These are phyloP conservation scores for Lycocorax pyrrhopterus DNA, from an alignment of 2,113 vertebrate species.

Conservation along the genomic window DNA sequence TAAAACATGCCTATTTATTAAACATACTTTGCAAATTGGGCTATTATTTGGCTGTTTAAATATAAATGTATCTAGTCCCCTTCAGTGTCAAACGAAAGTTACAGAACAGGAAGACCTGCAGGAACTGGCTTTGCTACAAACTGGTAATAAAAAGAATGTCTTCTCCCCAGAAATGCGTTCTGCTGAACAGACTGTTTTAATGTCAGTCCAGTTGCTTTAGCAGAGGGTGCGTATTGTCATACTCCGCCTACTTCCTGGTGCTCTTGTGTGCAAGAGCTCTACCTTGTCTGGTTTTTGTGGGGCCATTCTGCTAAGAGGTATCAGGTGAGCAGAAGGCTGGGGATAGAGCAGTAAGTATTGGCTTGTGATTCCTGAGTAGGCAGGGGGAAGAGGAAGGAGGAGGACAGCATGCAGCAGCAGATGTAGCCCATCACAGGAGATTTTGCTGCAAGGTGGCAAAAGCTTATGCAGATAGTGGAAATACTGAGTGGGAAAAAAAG, in stretches of 20 bases:
- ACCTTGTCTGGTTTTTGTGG: slow-evolving; percentile 14
- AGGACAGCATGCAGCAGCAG: slow-evolving; percentile 3
- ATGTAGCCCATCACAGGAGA: slow-evolving; percentile 49
- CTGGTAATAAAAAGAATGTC: not conserved
- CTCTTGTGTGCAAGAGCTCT: not conserved
- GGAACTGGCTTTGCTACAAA: not conserved
- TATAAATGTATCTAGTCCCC: not conserved
- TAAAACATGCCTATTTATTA: not conserved
- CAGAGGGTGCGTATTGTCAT: not conserved
- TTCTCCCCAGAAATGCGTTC: not conserved
- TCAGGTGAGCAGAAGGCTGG: slow-evolving; percentile 33
- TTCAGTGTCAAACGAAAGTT: not conserved
- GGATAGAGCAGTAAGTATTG: not conserved
- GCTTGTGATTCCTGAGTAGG: not conserved
- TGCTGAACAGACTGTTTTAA: not conserved
- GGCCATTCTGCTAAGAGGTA: slow-evolving; percentile 1
- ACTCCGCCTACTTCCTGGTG: not conserved
- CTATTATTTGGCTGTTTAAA: not conserved
- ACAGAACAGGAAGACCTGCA: not conserved
- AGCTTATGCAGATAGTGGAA: slow-evolving; percentile 25
- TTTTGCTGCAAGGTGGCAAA: slow-evolving; percentile 34
- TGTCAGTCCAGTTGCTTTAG: not conserved
- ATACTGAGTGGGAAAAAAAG: not conserved
- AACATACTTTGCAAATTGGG: not conserved
- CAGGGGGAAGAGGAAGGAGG: not conserved